A percentile compares a stretch with the other conserved stretches of the same genome.
These are phyloP conservation scores for Eristalis arbustorum DNA, from an alignment of 2,888 invertebrate genomes.

Conservation along the genomic window DNA sequence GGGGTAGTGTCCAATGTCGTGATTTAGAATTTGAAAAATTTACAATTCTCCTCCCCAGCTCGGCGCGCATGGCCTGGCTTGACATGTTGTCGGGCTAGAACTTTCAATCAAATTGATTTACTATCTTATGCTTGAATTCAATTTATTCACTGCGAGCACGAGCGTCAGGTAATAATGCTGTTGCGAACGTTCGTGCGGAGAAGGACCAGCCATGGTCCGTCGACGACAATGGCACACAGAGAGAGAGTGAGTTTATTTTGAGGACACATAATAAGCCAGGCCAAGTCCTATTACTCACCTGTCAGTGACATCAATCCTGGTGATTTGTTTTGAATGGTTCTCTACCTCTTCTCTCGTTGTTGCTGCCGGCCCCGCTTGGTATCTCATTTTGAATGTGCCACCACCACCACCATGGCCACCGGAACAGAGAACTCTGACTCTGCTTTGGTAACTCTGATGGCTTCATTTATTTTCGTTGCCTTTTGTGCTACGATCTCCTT, in stretches of 20 bases:
- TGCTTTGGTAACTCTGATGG: conserved; percentile 55
- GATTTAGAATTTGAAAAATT: conserved; percentile 66
- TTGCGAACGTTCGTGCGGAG: neutral
- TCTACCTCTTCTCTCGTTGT: conserved; percentile 13
- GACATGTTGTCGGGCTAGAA: conserved; percentile 63
- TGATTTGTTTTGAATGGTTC: conserved; percentile 64
- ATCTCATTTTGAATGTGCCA: neutral
- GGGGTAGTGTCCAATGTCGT: conserved; percentile 49
- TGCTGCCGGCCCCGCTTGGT: neutral
- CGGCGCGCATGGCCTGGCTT: conserved; percentile 31
- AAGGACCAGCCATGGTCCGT: neutral
- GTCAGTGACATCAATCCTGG: conserved; percentile 68
- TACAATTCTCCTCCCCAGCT: conserved; percentile 40
- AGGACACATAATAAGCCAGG: conserved; percentile 65
- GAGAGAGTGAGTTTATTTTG: conserved; percentile 35
- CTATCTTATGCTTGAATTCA: conserved; percentile 62
- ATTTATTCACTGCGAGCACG: conserved; percentile 51
- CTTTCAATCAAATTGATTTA: conserved; percentile 69
- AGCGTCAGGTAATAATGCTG: conserved; percentile 60
- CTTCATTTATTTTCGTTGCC: conserved; percentile 69
- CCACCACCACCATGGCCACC: neutral
- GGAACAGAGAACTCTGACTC: conserved; percentile 1
- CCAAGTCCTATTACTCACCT: conserved; percentile 70
- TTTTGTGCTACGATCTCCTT: conserved; percentile 16
- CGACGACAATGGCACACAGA: neutral